A percentile compares a stretch with the other conserved stretches of the same genome.
Evolutionary conservation across 1,140 invertebrate species (phyloP).

Genomic region (Lasioglossum albipes): DNA sequence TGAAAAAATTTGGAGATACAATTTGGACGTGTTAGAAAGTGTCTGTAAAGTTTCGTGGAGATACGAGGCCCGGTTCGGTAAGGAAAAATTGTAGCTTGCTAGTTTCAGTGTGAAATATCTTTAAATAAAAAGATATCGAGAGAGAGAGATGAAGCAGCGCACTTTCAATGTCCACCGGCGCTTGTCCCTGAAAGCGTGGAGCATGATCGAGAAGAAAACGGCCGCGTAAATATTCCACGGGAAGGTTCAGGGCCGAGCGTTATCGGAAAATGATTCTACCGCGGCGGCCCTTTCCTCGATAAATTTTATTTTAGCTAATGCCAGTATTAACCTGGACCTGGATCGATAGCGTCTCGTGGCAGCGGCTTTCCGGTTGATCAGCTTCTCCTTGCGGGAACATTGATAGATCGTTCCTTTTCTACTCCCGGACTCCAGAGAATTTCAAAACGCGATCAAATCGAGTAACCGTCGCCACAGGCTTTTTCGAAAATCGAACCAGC

Average conservation of each 20-base stretch:
- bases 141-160: too few species aligned
- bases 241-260: neutral
- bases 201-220: too few species aligned
- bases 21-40: too few species aligned
- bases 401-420: constrained; percentile 4
- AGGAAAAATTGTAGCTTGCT: too few species aligned
- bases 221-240: too few species aligned
- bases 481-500: neutral
- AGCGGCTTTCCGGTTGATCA: neutral
- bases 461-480: neutral
- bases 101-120: too few species aligned
- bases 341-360: neutral
- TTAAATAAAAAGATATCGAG: too few species aligned
- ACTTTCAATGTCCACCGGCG: too few species aligned
- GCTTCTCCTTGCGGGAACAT: neutral
- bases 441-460: neutral
- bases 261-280: neutral
- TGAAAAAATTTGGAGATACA: too few species aligned
- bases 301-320: neutral
- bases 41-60: too few species aligned
- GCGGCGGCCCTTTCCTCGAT: neutral
- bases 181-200: too few species aligned
- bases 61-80: too few species aligned
- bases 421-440: neutral
- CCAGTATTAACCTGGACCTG: neutral